These are phyloP conservation scores for Melipona bicolor DNA, from an alignment of 2,888 invertebrate species.

Conservation along the genomic window DNA sequence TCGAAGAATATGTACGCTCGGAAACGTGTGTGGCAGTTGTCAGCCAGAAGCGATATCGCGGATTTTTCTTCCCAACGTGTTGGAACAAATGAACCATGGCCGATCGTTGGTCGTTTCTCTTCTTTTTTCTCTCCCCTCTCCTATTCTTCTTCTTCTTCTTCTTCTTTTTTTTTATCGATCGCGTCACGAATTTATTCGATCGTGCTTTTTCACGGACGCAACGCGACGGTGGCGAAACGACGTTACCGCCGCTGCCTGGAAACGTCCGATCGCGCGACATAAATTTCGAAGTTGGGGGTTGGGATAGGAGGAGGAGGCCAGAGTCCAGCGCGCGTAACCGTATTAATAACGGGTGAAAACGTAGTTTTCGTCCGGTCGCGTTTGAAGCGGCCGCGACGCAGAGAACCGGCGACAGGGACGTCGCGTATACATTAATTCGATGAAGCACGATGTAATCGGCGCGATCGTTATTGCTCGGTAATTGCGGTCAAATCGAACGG, in stretches of 20 bases:
- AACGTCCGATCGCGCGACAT: slow-evolving; percentile 12
- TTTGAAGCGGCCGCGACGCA: too few species aligned
- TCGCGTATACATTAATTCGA: slow-evolving; percentile 28
- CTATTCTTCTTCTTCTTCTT: not conserved
- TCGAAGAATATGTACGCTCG: not conserved
- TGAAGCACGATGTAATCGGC: slow-evolving; percentile 24
- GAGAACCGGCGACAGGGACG: not conserved
- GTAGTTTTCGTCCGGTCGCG: slow-evolving; percentile 9
- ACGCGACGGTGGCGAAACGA: not conserved
- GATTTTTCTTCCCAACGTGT: slow-evolving; percentile 10
- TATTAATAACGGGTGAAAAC: slow-evolving; percentile 33
- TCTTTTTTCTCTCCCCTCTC: not conserved
- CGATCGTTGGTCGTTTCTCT: not conserved
- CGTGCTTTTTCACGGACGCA: slow-evolving; percentile 11
- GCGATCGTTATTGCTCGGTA: slow-evolving; percentile 23
- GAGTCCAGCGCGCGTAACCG: not conserved
- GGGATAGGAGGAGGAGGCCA: not conserved
- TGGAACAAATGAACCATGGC: not conserved
- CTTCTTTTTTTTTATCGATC: not conserved
- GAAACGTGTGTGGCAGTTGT: not conserved
- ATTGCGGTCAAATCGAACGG: slow-evolving; percentile 40
- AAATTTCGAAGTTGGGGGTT: slow-evolving; percentile 6
- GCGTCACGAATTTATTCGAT: slow-evolving; percentile 15
- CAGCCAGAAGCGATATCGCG: not conserved
- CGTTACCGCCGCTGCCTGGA: slow-evolving; percentile 2